These are phyloP conservation scores for Melanerpes aurifrons DNA, from an alignment of 2,113 vertebrate genomes.

Conservation along the genomic window DNA sequence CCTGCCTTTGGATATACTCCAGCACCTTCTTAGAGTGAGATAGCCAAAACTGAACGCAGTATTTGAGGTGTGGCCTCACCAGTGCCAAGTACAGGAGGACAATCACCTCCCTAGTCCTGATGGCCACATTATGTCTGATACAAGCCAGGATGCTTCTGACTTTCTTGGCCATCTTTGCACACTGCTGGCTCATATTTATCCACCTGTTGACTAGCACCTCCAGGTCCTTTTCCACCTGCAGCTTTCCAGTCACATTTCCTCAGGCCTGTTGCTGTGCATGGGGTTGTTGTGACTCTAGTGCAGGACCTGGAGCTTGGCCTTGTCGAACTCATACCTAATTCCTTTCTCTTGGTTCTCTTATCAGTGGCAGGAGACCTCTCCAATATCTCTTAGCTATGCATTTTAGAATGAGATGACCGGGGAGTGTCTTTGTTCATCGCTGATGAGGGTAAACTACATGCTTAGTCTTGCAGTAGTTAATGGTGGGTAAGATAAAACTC, in stretches of 20 bases:
- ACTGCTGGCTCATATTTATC: background rate
- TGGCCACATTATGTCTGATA: background rate
- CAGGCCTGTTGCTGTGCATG: background rate
- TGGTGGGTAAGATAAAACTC: background rate
- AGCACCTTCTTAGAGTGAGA: background rate
- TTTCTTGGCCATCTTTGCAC: background rate
- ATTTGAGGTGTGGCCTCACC: background rate
- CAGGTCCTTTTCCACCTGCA: background rate
- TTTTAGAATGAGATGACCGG: background rate
- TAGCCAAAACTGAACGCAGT: background rate
- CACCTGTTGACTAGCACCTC: background rate
- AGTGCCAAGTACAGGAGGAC: background rate
- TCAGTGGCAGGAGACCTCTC: background rate
- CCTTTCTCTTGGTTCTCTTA: background rate
- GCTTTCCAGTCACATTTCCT: background rate
- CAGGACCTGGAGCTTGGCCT: background rate
- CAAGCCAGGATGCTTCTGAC: background rate
- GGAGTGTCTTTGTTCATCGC: background rate
- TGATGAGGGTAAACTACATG: background rate
- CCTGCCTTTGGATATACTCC: background rate
- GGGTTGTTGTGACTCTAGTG: background rate
- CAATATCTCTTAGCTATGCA: background rate
- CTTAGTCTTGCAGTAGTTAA: background rate
- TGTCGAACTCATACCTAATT: background rate
- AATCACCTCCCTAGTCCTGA: no score